phyloP scores from a whole-genome alignment of 2,888 invertebrate genomes.

The Bombylius major region DNA sequence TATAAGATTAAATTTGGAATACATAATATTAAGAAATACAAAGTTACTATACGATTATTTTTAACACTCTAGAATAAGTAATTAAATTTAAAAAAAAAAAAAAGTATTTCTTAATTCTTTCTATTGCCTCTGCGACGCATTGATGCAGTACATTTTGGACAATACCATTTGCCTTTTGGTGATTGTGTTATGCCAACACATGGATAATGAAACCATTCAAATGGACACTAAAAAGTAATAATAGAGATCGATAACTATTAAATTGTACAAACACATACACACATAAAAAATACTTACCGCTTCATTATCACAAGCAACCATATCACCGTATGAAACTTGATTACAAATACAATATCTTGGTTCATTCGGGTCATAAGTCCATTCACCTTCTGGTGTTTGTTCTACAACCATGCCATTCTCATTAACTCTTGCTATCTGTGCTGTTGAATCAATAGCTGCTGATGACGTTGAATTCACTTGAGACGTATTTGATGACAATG shows the following conservation, averaged over 20 bases:
- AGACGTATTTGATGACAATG: conserved; percentile 24
- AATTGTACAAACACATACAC: neutral
- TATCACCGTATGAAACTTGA: conserved; percentile 94
- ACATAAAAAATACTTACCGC: conserved; percentile 51
- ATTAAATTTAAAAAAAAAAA: too few species aligned
- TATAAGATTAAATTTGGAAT: too few species aligned
- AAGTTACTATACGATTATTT: too few species aligned
- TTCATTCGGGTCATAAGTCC: conserved; percentile 93
- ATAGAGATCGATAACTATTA: too few species aligned
- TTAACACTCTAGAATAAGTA: too few species aligned
- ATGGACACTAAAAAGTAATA: conserved; percentile 62
- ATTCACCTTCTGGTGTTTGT: conserved; percentile 54
- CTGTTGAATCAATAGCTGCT: conserved; percentile 17
- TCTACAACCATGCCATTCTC: conserved; percentile 32
- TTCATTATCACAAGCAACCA: conserved; percentile 98
- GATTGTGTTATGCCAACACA: conserved; percentile 94
- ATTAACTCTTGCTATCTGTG: conserved; percentile 15
- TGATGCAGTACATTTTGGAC: conserved; percentile 83
- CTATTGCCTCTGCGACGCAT: conserved; percentile 74
- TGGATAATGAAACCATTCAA: conserved; percentile 98
- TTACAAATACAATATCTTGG: conserved; percentile 93
- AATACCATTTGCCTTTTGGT: conserved; percentile 98
- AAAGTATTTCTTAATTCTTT: conserved; percentile 46
- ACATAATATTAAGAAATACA: too few species aligned
- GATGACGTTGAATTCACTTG: conserved; percentile 17